phyloP scores from a whole-genome alignment of 2,113 vertebrate genomes.

The Pipa parva region DNA sequence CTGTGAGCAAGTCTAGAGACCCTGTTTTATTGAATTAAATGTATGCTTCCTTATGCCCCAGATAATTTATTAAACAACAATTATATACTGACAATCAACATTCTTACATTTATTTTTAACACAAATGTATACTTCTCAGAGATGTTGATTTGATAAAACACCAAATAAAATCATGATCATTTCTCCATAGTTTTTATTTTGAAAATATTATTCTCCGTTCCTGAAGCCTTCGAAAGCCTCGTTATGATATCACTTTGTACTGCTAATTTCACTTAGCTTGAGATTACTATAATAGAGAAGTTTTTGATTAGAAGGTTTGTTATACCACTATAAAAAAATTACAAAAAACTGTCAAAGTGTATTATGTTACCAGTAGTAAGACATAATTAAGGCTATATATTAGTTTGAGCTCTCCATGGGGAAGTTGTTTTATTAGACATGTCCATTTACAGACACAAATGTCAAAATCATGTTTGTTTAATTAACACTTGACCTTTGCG shows the following conservation, averaged over 20 bases:
- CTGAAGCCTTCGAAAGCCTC: too few relatives aligned
- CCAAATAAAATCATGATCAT: too few relatives aligned
- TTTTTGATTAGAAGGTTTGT: neutral
- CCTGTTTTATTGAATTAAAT: too few relatives aligned
- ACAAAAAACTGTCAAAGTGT: neutral
- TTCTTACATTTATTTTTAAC: too few relatives aligned
- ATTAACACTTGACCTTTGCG: constrained; percentile 42
- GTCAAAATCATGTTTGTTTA: constrained; percentile 41
- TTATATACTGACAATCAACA: too few relatives aligned
- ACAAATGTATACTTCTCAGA: too few relatives aligned
- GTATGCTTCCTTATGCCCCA: too few relatives aligned
- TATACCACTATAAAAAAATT: neutral
- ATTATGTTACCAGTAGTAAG: constrained; percentile 11
- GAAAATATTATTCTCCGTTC: too few relatives aligned
- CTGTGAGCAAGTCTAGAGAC: too few relatives aligned
- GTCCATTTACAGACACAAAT: constrained; percentile 36
- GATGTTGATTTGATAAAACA: too few relatives aligned
- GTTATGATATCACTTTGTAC: neutral
- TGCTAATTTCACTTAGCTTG: neutral
- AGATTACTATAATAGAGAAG: neutral
- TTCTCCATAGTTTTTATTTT: too few relatives aligned
- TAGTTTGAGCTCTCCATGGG: constrained; percentile 18
- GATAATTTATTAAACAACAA: too few relatives aligned
- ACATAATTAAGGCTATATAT: constrained; percentile 23
- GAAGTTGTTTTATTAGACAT: constrained; percentile 37